These are phyloP conservation scores for Megalurothrips usitatus DNA, from an alignment of 2,888 invertebrate species.

Conservation along the genomic window DNA sequence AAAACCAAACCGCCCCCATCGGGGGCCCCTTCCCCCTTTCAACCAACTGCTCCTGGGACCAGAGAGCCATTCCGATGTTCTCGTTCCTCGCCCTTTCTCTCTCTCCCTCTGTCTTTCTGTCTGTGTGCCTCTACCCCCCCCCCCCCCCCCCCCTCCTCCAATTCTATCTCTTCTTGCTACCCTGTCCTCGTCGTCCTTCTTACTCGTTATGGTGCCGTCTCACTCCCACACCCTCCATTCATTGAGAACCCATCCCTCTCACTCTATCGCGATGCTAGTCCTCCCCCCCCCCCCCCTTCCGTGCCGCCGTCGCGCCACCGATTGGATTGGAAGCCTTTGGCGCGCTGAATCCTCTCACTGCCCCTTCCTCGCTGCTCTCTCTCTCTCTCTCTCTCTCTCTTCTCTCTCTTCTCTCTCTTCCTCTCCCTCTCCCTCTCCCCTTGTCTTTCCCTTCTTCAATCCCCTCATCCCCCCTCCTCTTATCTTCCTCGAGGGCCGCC, in stretches of 20 bases:
- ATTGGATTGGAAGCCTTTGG: constrained; percentile 11
- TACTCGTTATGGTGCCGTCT: no score
- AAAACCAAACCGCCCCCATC: no score
- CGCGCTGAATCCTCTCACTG: not conserved
- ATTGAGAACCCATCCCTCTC: not conserved
- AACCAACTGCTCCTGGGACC: no score
- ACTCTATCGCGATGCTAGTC: not conserved
- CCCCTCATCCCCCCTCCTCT: not conserved
- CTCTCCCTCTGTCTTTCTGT: not conserved
- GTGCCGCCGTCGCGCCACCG: not conserved
- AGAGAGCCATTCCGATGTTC: no score
- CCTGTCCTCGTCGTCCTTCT: no score
- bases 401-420: not conserved
- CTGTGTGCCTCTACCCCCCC: not conserved
- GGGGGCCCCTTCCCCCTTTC: no score
- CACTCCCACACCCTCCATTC: no score
- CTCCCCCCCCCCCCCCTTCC: not conserved
- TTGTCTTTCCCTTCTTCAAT: not conserved
- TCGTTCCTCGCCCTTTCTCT: not conserved
- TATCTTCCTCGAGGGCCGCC: not conserved
- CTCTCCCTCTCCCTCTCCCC: not conserved
- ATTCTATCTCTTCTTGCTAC: no score
- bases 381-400: not conserved
- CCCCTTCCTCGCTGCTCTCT: not conserved
- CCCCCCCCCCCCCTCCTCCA: no score